These are phyloP conservation scores for Epistrophe grossulariae DNA, from an alignment of 2,888 invertebrate species.

Conservation along the genomic window DNA sequence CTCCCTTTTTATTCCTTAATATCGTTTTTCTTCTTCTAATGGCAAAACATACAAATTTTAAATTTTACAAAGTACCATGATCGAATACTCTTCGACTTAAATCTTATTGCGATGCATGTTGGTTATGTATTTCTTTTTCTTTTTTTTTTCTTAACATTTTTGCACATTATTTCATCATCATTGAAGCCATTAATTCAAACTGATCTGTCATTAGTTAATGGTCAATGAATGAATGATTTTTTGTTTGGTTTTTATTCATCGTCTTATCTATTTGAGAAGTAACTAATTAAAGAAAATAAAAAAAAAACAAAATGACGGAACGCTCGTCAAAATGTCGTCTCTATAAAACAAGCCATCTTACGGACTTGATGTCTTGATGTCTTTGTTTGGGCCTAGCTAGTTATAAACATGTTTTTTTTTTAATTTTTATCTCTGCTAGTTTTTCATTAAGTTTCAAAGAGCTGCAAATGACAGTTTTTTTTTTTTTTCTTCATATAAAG, in stretches of 20 bases:
- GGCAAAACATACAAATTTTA: too few relatives aligned
- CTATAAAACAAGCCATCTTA: conserved; percentile 18
- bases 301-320: conserved; percentile 15
- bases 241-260: not conserved
- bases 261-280: conserved; percentile 15
- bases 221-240: conserved; percentile 15
- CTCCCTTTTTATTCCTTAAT: too few relatives aligned
- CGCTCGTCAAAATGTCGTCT: conserved; percentile 26
- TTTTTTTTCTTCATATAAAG: not conserved
- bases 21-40: too few relatives aligned
- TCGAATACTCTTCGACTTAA: too few relatives aligned
- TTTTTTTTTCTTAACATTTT: not conserved
- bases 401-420: conserved; percentile 24
- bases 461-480: conserved; percentile 11
- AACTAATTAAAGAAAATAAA: conserved; percentile 8
- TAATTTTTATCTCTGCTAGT: not conserved
- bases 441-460: not conserved
- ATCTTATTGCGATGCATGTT: not conserved
- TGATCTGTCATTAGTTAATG: conserved; percentile 36
- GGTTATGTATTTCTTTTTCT: not conserved
- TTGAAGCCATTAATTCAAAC: conserved; percentile 32
- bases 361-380: conserved; percentile 32
- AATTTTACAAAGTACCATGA: too few relatives aligned
- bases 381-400: conserved; percentile 29
- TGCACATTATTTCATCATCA: conserved; percentile 23